Evolutionary conservation across 2,113 vertebrate species (phyloP).

Genomic region (Gorsachius goisagi): DNA sequence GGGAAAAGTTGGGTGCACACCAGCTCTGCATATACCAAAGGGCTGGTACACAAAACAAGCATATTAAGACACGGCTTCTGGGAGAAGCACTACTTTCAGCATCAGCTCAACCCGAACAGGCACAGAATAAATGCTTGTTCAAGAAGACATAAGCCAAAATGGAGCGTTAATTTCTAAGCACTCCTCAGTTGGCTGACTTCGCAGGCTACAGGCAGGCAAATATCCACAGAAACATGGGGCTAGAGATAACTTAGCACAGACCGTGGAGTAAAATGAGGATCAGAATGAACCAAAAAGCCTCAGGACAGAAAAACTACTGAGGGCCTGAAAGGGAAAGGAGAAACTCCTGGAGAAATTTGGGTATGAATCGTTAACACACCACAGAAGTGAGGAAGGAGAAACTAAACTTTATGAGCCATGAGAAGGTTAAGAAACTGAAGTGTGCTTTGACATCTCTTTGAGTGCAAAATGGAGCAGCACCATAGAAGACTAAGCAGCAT

Average conservation of each 20-base stretch:
- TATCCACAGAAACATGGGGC: neutral
- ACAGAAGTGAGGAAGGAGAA: neutral
- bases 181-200: neutral
- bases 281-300: neutral
- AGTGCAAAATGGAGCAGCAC: neutral
- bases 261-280: neutral
- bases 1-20: neutral
- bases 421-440: neutral
- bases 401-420: neutral
- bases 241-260: neutral
- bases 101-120: neutral
- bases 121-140: neutral
- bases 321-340: neutral
- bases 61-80: neutral
- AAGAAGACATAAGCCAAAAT: neutral
- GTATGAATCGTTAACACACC: neutral
- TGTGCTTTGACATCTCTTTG: neutral
- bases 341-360: neutral
- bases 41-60: neutral
- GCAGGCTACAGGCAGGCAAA: neutral
- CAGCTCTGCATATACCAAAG: neutral
- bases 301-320: neutral
- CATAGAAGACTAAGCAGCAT: neutral
- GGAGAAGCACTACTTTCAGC: neutral
- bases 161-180: neutral